Base-by-base conservation (phyloP, 1,140 invertebrate genomes). In the Drosophila sturtevanti region DNA sequence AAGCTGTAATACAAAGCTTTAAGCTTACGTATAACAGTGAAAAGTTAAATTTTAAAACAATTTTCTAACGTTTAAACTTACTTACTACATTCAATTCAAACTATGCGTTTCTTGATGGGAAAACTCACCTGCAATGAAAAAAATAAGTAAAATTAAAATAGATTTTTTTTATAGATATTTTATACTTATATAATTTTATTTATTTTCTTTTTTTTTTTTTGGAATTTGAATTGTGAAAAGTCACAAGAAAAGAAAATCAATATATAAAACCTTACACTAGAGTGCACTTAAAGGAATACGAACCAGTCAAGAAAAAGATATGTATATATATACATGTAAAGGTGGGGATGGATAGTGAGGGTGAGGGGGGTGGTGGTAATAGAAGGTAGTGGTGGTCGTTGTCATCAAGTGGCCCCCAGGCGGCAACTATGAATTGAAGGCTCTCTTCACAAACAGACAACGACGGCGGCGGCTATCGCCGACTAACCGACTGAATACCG, bases 111-210 rank as follows among this genome's bases (percentile, higher is more conserved):
- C 59, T 54, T 59, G 9, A 5, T 14, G 16, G 31, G 44, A 56
- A 72, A 79, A 87, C 84, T 87, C 76, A 87, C 84, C 84, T 87
- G 84, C 67, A 87, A 87, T 18, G 55, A 74, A 54, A 54, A 68
- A 66, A 38, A 4, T n/a, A 41, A 38, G 54, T 35, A 2, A 48
- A 11, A 48, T 48, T 16, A 21, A 48, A 48, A 48, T 48, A 48
- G 16, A 48, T 48, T 34, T 62, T 24, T 59, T 2, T 31, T 51
- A n/a, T n/a, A n/a, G n/a, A n/a, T n/a, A n/a, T n/a, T n/a, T n/a
- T n/a, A n/a, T n/a, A n/a, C n/a, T n/a, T n/a, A n/a, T n/a, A n/a
- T n/a, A n/a, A n/a, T n/a, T n/a, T n/a, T n/a, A n/a, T n/a, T n/a
- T n/a, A n/a, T n/a, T n/a, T n/a, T n/a, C n/a, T n/a, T 51, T 68